Conservation (phyloP, 2,888 invertebrate species). For the Tenthredo livida region DNA sequence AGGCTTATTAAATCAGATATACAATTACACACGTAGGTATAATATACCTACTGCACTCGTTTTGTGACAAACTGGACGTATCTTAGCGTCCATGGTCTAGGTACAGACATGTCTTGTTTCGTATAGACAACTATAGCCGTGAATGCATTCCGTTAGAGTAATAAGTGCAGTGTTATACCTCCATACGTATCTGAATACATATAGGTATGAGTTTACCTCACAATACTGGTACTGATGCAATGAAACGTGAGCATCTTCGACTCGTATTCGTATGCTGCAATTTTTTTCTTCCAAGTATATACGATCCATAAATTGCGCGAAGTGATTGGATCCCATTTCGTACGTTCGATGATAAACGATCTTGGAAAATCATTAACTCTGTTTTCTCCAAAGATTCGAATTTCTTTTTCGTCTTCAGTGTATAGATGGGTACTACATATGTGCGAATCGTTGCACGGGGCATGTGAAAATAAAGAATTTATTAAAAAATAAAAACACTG, state of each 20-base stretch:
- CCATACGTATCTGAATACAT: too few species aligned
- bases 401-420: not conserved
- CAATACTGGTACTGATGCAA: not conserved
- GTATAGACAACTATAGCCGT: not conserved
- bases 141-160: not conserved
- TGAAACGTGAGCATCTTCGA: slow-evolving; percentile 17
- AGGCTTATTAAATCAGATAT: slow-evolving; percentile 19
- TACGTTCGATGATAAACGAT: not conserved
- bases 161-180: not conserved
- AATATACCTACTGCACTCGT: not conserved
- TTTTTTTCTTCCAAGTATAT: not conserved
- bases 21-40: slow-evolving; percentile 4
- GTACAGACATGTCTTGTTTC: slow-evolving; percentile 1
- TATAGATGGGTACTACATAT: not conserved
- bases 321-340: not conserved
- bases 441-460: not conserved
- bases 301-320: not conserved
- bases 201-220: too few species aligned
- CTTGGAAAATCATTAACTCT: not conserved
- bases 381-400: not conserved
- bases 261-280: not conserved
- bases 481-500: slow-evolving; percentile 55
- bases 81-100: not conserved
- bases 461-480: slow-evolving; percentile 25
- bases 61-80: slow-evolving; percentile 9